Conservation (phyloP, 1,140 invertebrate genomes). For the Drosophila sulfurigaster region DNA sequence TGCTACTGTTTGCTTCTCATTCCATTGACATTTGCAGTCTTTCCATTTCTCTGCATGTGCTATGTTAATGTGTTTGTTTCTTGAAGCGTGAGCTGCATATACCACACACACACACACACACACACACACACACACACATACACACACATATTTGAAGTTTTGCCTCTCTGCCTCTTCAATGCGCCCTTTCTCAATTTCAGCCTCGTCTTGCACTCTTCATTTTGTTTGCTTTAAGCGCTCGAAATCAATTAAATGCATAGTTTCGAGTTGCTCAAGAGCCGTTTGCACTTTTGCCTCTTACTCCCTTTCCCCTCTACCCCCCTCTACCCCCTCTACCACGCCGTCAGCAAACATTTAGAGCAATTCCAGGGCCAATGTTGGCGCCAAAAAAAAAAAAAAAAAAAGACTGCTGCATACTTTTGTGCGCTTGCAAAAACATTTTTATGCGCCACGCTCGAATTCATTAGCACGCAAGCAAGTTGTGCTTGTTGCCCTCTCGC, state of each 20-base stretch:
- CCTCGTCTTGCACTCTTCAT: neutral
- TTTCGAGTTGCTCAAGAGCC: conserved; percentile 64
- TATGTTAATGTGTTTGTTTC: conserved; percentile 61
- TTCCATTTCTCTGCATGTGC: neutral
- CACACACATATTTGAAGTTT: no score
- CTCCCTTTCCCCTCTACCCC: neutral
- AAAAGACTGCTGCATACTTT: conserved; percentile 54
- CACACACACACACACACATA: neutral
- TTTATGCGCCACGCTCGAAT: conserved; percentile 74
- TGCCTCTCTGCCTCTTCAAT: neutral
- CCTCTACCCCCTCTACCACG: neutral
- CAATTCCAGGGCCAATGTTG: conserved; percentile 11
- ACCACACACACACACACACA: neutral
- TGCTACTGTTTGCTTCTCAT: conserved; percentile 26
- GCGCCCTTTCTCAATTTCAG: neutral
- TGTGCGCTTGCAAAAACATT: conserved; percentile 63
- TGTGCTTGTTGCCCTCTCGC: neutral
- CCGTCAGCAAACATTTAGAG: conserved; percentile 8
- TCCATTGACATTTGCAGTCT: conserved; percentile 25
- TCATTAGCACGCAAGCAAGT: conserved; percentile 67
- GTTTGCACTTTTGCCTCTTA: conserved; percentile 40
- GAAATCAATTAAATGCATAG: conserved; percentile 83
- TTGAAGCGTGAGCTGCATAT: conserved; percentile 45
- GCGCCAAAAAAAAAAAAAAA: conserved; percentile 20
- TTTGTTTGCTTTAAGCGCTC: conserved; percentile 68